Evolutionary conservation across 2,113 vertebrate genomes (phyloP).

Genomic region (Lonchura striata): DNA sequence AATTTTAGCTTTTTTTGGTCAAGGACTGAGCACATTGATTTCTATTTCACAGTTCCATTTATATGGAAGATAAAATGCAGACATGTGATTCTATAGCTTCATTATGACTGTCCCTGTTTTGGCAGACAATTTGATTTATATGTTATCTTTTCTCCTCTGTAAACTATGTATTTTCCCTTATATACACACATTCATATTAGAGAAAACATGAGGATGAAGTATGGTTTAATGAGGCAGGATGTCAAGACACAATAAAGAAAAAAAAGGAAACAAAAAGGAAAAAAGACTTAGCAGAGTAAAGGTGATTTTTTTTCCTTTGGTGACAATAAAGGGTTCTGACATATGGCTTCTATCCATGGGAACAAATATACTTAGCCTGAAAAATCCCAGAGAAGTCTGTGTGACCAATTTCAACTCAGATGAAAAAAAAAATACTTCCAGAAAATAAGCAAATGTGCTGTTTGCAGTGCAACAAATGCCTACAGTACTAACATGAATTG

Average conservation of each 20-base stretch:
- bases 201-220: not conserved
- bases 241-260: not conserved
- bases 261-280: not conserved
- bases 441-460: conserved; percentile 51
- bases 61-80: not conserved
- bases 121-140: not conserved
- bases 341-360: conserved; percentile 28
- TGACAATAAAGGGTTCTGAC: conserved; percentile 24
- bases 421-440: not conserved
- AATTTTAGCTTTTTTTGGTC: not conserved
- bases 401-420: conserved; percentile 8
- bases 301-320: not conserved
- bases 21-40: not conserved
- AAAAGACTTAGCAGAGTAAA: not conserved
- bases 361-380: conserved; percentile 39
- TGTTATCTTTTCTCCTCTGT: not conserved
- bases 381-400: conserved; percentile 7
- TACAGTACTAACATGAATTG: conserved; percentile 23
- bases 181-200: not conserved
- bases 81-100: not conserved
- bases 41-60: not conserved
- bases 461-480: conserved; percentile 33
- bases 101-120: not conserved
- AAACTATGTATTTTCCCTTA: not conserved
- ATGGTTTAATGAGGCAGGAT: conserved; percentile 4